Percentiles rank a stretch among this genome's conserved stretches.
Evolutionary conservation across 2,888 invertebrate species (phyloP).

Genomic region (Amblyteles armatorius): DNA sequence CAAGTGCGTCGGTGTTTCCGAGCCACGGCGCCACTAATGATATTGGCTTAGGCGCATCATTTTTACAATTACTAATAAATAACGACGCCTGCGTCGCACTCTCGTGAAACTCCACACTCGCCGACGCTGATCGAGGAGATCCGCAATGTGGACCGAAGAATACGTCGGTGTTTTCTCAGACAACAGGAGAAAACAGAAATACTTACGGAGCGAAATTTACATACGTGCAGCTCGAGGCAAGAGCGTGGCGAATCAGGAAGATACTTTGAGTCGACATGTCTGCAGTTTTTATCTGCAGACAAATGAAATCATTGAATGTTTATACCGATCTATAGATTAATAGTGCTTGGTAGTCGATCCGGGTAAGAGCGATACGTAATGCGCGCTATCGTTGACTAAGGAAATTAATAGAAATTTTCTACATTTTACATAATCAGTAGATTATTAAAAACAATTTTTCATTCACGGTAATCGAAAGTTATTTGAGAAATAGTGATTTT

Average conservation of each 20-base stretch:
- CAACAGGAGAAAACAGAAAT: constrained; percentile 66
- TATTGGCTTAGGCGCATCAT: constrained; percentile 78
- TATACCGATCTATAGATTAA: background rate
- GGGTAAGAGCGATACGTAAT: too few relatives aligned
- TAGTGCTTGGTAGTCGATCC: background rate
- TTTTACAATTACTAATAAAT: constrained; percentile 81
- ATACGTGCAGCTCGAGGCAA: background rate
- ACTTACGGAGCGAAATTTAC: constrained; percentile 40
- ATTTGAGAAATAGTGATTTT: too few relatives aligned
- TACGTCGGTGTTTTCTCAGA: constrained; percentile 64
- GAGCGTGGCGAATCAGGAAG: background rate
- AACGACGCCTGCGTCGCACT: constrained; percentile 68
- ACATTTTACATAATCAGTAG: too few relatives aligned
- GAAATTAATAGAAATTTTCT: too few relatives aligned
- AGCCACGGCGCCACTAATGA: constrained; percentile 77
- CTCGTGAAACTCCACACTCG: background rate
- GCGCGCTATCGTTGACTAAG: too few relatives aligned
- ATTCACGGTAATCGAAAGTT: too few relatives aligned
- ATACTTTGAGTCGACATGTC: background rate
- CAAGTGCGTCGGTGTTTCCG: constrained; percentile 26
- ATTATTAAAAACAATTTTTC: too few relatives aligned
- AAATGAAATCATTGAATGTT: background rate
- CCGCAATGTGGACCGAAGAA: constrained; percentile 1
- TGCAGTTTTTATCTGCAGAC: too few relatives aligned
- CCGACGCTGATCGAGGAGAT: constrained; percentile 18